phyloP scores from a whole-genome alignment of 1,140 invertebrate species.

The Philopotamus ludificatus region DNA sequence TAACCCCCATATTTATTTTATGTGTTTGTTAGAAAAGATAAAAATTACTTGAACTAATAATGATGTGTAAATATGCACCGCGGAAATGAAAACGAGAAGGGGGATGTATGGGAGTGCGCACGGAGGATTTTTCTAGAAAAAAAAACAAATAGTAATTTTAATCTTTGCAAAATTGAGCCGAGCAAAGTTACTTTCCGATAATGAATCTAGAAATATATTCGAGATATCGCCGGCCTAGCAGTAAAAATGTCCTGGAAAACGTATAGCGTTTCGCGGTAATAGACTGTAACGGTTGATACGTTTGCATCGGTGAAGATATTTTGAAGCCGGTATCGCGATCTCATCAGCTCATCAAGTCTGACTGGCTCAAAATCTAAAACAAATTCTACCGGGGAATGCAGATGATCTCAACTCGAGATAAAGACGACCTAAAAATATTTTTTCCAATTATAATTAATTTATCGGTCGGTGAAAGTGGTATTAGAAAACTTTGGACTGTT shows the following conservation, averaged over 20 bases:
- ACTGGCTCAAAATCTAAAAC: slow-evolving; percentile 15
- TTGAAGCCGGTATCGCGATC: slow-evolving; percentile 5
- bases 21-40: not conserved
- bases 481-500: no score
- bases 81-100: no score
- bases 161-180: no score
- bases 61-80: not conserved
- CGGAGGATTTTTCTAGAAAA: no score
- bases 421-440: no score
- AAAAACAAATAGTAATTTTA: no score
- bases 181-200: not conserved
- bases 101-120: no score
- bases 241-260: slow-evolving; percentile 19
- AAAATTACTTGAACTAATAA: not conserved
- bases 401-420: not conserved
- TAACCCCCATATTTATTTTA: slow-evolving; percentile 10
- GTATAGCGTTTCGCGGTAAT: slow-evolving; percentile 13
- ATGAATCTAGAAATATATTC: not conserved
- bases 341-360: slow-evolving; percentile 19
- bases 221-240: not conserved
- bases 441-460: no score
- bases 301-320: slow-evolving; percentile 12
- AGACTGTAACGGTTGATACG: slow-evolving; percentile 13
- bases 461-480: no score
- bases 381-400: not conserved